phyloP scores from a whole-genome alignment of 2,888 invertebrate genomes.

The Perizoma flavofasciatum region DNA sequence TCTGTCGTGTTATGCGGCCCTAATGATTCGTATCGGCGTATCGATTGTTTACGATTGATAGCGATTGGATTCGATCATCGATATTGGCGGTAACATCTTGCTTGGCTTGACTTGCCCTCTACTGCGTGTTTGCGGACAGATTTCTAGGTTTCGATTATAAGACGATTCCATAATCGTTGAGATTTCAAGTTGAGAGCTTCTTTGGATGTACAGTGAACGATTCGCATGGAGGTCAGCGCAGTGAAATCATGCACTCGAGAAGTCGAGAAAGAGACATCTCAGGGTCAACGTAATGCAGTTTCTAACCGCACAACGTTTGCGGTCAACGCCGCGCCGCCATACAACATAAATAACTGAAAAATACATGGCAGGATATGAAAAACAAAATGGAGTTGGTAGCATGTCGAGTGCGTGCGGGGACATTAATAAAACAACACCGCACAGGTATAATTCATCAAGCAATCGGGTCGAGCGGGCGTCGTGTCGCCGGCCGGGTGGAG shows the following conservation, averaged over 20 bases:
- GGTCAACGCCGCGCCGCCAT: constrained; percentile 6
- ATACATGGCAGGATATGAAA: constrained; percentile 22
- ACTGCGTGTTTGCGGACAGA: background rate
- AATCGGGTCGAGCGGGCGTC: constrained; percentile 46
- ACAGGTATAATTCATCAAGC: constrained; percentile 58
- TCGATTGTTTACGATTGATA: constrained; percentile 34
- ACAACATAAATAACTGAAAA: constrained; percentile 7
- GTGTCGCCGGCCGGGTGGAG: constrained; percentile 6
- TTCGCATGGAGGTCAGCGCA: constrained; percentile 19
- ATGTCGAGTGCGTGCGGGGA: constrained; percentile 25
- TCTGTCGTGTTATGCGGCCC: constrained; percentile 32
- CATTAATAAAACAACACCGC: constrained; percentile 36
- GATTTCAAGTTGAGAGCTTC: background rate
- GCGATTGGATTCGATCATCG: constrained; percentile 21
- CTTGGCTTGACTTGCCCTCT: background rate
- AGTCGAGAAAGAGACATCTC: constrained; percentile 21
- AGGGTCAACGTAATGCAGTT: constrained; percentile 22
- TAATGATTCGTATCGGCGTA: constrained; percentile 30
- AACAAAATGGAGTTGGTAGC: constrained; percentile 11
- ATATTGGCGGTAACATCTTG: constrained; percentile 20
- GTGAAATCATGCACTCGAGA: constrained; percentile 16
- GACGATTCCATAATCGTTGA: too few species aligned
- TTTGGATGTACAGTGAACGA: constrained; percentile 10
- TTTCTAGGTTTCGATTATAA: too few species aligned
- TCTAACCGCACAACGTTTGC: constrained; percentile 26